These are phyloP conservation scores for Lates japonicus DNA, from an alignment of 2,797 vertebrate species.

Conservation along the genomic window DNA sequence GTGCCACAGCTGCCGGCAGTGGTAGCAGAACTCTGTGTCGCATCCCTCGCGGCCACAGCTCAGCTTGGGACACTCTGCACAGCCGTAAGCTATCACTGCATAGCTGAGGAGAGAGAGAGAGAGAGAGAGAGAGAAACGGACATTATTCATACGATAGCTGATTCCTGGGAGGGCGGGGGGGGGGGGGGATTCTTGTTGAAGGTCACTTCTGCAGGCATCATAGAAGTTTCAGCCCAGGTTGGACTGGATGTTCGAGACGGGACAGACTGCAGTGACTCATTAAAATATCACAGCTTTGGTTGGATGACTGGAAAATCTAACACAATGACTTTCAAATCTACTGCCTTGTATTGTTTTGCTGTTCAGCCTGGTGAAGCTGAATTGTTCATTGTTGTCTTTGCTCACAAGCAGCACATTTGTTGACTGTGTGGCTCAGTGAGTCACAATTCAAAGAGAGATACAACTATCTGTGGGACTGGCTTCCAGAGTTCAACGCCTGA, in stretches of 20 bases:
- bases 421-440: neutral
- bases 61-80: constrained; percentile 91
- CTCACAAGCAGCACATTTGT: constrained; percentile 19
- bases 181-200: neutral
- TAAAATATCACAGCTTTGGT: constrained; percentile 5
- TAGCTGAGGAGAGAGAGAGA: constrained; percentile 80
- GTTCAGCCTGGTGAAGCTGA: constrained; percentile 4
- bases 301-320: constrained; percentile 1
- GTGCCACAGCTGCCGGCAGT: constrained; percentile 93
- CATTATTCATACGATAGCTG: neutral
- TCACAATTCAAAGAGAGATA: constrained; percentile 3
- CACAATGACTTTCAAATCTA: neutral
- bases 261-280: constrained; percentile 11
- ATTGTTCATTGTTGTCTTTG: constrained; percentile 17
- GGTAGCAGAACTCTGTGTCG: constrained; percentile 92
- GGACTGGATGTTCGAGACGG: neutral
- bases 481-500: constrained; percentile 36
- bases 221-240: neutral
- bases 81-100: constrained; percentile 91
- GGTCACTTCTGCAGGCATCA: neutral
- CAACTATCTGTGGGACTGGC: constrained; percentile 10
- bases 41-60: constrained; percentile 90
- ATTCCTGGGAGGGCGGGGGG: neutral
- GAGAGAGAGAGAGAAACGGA: neutral
- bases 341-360: neutral